Percentiles rank a stretch among this genome's conserved stretches.
Conservation (phyloP, 2,888 invertebrate genomes). For the Fabriciana adippe region DNA sequence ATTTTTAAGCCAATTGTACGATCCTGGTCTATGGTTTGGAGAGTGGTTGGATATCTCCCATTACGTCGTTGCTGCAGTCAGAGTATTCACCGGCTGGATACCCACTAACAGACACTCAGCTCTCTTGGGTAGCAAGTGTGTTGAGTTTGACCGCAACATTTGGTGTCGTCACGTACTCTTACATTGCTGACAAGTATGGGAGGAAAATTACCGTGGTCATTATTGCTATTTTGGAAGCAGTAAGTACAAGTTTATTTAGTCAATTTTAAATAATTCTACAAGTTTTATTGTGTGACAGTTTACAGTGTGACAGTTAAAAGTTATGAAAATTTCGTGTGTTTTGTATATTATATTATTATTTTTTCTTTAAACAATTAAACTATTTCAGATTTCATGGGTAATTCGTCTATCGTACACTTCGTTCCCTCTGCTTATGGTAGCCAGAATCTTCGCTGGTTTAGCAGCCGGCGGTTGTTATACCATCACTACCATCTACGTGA, state of each 20-base stretch:
- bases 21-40: slow-evolving; percentile 63
- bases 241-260: neutral
- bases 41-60: slow-evolving; percentile 68
- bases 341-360: no score
- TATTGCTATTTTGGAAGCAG: slow-evolving; percentile 66
- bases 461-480: slow-evolving; percentile 55
- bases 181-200: slow-evolving; percentile 64
- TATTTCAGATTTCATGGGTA: slow-evolving; percentile 50
- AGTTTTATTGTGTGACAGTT: neutral
- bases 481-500: slow-evolving; percentile 56
- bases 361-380: no score
- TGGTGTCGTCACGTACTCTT: slow-evolving; percentile 62
- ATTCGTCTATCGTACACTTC: slow-evolving; percentile 53
- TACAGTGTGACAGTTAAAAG: no score
- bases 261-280: neutral
- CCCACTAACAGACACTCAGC: slow-evolving; percentile 53
- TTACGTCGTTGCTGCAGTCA: slow-evolving; percentile 58
- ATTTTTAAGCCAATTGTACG: slow-evolving; percentile 37
- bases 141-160: slow-evolving; percentile 59
- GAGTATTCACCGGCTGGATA: slow-evolving; percentile 50
- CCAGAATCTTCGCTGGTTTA: slow-evolving; percentile 52
- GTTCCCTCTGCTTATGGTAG: slow-evolving; percentile 47
- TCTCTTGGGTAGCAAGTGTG: slow-evolving; percentile 65
- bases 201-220: slow-evolving; percentile 64
- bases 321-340: no score